Conservation (phyloP, 1,140 invertebrate species). For the Pseudomyrmex concolor region DNA sequence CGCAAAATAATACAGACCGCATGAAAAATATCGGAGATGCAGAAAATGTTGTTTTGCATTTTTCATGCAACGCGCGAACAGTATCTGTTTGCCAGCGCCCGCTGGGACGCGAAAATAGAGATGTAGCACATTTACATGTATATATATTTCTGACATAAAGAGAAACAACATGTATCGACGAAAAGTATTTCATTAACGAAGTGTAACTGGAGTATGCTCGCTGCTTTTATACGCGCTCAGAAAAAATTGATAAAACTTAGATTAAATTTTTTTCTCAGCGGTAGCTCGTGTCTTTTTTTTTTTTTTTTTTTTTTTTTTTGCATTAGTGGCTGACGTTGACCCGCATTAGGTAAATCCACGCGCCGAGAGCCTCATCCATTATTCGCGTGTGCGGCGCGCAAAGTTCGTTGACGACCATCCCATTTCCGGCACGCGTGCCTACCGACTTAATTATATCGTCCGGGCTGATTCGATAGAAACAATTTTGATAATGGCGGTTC, state of each 20-base stretch:
- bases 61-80: slow-evolving; percentile 19
- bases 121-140: not conserved
- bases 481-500: slow-evolving; percentile 64
- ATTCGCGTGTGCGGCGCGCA: slow-evolving; percentile 10
- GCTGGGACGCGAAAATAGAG: not conserved
- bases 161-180: not conserved
- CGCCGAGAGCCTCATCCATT: not conserved
- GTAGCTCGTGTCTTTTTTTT: not conserved
- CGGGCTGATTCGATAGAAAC: slow-evolving; percentile 43
- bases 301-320: no score
- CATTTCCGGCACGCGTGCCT: slow-evolving; percentile 33
- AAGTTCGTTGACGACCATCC: slow-evolving; percentile 11
- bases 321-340: not conserved
- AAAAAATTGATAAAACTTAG: not conserved
- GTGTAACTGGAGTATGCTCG: not conserved
- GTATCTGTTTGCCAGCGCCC: slow-evolving; percentile 10
- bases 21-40: slow-evolving; percentile 44
- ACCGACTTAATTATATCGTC: slow-evolving; percentile 54
- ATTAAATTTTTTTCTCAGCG: not conserved
- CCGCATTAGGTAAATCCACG: not conserved
- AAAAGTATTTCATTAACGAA: slow-evolving; percentile 5
- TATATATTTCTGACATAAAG: not conserved
- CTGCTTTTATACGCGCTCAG: not conserved
- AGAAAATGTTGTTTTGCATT: slow-evolving; percentile 47
- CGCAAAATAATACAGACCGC: slow-evolving; percentile 36